A percentile compares a stretch with the other conserved stretches of the same genome.
Conservation (phyloP, 1,140 invertebrate species). For the Lasioglossum albipes region DNA sequence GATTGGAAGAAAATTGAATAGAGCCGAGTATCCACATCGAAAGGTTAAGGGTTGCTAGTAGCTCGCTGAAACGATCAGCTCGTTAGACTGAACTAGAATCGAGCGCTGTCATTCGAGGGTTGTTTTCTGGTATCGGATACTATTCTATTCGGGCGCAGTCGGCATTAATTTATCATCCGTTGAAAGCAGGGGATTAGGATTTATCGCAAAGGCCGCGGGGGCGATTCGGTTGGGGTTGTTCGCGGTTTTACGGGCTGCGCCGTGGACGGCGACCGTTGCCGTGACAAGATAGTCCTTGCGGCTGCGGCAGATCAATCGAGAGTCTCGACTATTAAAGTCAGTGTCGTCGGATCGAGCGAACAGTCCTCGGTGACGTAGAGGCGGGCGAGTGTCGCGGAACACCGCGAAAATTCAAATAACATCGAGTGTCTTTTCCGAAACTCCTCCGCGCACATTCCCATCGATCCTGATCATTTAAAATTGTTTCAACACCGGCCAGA, state of each 20-base stretch:
- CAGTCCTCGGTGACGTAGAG: constrained; percentile 39
- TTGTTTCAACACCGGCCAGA: not conserved
- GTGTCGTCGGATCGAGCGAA: constrained; percentile 35
- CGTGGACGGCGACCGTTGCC: constrained; percentile 26
- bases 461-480: not conserved
- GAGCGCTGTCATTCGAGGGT: too few species aligned
- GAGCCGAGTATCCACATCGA: too few species aligned
- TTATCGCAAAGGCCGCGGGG: too few species aligned
- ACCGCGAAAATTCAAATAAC: not conserved
- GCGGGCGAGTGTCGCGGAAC: constrained; percentile 1
- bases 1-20: too few species aligned
- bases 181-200: too few species aligned
- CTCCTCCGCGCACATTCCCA: too few species aligned
- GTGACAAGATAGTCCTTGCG: constrained; percentile 51
- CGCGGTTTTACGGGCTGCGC: constrained; percentile 19
- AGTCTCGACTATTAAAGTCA: constrained; percentile 66
- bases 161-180: too few species aligned
- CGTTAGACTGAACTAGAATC: too few species aligned
- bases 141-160: too few species aligned
- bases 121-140: too few species aligned
- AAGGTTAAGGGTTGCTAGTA: too few species aligned
- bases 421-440: not conserved
- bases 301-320: constrained; percentile 71
- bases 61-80: too few species aligned
- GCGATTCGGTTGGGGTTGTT: not conserved